A percentile compares a stretch with the other conserved stretches of the same genome.
These are phyloP conservation scores for Tetranychus piercei DNA, from an alignment of 2,888 invertebrate genomes.

Conservation along the genomic window DNA sequence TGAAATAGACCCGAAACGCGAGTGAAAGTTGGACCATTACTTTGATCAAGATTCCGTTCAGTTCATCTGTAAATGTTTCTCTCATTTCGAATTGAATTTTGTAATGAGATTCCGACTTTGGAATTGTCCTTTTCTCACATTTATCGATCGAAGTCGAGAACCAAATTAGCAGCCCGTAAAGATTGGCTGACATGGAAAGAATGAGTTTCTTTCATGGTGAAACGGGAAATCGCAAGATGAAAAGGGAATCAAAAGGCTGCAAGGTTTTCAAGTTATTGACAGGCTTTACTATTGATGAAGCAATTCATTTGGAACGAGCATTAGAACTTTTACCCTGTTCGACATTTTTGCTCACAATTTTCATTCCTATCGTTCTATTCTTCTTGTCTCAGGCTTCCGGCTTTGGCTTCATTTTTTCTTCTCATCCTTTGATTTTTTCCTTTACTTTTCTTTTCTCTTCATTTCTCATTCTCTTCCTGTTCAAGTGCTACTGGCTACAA, in stretches of 20 bases:
- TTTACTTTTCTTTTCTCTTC: not conserved
- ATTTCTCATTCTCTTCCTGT: not conserved
- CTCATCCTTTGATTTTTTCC: too few relatives aligned
- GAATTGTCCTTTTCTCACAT: too few relatives aligned
- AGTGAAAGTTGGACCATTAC: too few relatives aligned
- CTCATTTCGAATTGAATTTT: too few relatives aligned
- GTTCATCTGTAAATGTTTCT: too few relatives aligned
- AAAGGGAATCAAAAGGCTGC: not conserved
- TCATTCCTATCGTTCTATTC: not conserved
- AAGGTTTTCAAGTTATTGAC: not conserved
- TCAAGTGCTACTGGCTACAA: not conserved
- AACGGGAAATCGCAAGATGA: not conserved
- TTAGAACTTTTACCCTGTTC: not conserved
- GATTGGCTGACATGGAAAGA: too few relatives aligned
- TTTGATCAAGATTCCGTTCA: too few relatives aligned
- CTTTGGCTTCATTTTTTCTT: not conserved
- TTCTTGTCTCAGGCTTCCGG: not conserved
- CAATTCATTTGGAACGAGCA: not conserved
- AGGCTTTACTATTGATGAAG: not conserved
- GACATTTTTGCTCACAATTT: not conserved
- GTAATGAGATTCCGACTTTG: too few relatives aligned
- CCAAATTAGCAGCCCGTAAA: too few relatives aligned
- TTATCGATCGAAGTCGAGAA: too few relatives aligned
- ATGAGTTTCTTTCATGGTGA: not conserved
- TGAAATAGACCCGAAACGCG: too few relatives aligned